Base-by-base conservation (phyloP, 1,140 invertebrate species). In the Penaeus chinensis region DNA sequence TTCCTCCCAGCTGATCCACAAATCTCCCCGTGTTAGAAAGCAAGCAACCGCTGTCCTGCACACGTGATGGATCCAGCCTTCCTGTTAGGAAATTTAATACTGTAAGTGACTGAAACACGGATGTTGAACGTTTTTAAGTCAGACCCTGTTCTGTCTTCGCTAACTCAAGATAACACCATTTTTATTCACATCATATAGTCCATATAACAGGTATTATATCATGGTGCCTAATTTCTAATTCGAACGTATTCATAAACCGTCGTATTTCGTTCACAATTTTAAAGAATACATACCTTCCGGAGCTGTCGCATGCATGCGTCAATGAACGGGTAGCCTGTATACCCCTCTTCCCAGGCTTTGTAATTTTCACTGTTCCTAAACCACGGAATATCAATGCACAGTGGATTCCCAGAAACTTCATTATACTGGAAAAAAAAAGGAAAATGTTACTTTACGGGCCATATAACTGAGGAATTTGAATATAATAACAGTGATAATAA, bases 291-390 rank as follows among this genome's bases (percentile, higher is more conserved):
- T 65, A 86, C 84, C 27, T 32, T 88, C 22, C 60, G 37, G 5
- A 89, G 27, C 65, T 89, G 87, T 27, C 87, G 24, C n/a, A 89
- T 47, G 2, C 87, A 84, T 10, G 88, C 89, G 94, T 96, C 95
- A 84, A 96, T 96, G 92, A 95, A 96, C 4, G 95, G 95, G 92
- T 95, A 96, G 0, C 95, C 95, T 16, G 95, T 96, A 89, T 92
- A 93, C 32, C 95, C 95, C 90, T 94, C 91, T 76, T 94, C 93
- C 95, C 95, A 96, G 22, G 95, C 95, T 90, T 94, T 93, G 27
- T 95, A 91, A 87, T 94, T 93, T 79, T 93, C 93, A 13, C 94
- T 92, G 91, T 96, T 95, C 87, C 93, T 93, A 85, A 94, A 93
- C 95, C 95, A 96, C 32, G 95, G 95, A 89, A 96, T 95, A 92